These are phyloP conservation scores for Oxyruncus cristatus DNA, from an alignment of 2,113 vertebrate species.

Conservation along the genomic window DNA sequence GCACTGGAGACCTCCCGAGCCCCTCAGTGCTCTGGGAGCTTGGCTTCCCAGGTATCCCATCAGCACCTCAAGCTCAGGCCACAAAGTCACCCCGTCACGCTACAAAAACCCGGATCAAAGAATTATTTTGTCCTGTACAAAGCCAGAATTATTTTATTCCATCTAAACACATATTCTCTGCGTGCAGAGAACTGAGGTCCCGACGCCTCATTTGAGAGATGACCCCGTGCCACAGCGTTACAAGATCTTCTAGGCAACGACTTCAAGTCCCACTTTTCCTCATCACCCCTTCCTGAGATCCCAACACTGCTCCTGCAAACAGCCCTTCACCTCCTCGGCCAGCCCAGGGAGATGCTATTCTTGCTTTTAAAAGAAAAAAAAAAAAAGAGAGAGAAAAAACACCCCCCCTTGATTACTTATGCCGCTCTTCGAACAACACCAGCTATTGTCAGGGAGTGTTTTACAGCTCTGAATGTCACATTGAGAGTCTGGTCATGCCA, in stretches of 20 bases:
- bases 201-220: background rate
- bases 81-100: background rate
- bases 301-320: background rate
- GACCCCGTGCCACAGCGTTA: accelerated
- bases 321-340: accelerated
- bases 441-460: conserved; percentile 51
- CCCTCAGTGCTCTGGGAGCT: background rate
- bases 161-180: accelerated
- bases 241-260: background rate
- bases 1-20: background rate
- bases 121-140: background rate
- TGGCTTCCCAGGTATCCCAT: too few species aligned
- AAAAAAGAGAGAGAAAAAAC: too few species aligned
- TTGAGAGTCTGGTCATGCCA: conserved; percentile 59
- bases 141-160: background rate
- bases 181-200: background rate
- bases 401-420: background rate
- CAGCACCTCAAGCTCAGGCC: background rate
- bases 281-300: background rate
- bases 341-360: background rate
- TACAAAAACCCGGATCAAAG: accelerated
- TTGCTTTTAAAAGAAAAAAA: background rate
- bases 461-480: conserved; percentile 52
- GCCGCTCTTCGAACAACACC: conserved; percentile 21
- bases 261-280: background rate